phyloP scores from a whole-genome alignment of 2,797 vertebrate genomes.

The Pseudopleuronectes americanus region DNA sequence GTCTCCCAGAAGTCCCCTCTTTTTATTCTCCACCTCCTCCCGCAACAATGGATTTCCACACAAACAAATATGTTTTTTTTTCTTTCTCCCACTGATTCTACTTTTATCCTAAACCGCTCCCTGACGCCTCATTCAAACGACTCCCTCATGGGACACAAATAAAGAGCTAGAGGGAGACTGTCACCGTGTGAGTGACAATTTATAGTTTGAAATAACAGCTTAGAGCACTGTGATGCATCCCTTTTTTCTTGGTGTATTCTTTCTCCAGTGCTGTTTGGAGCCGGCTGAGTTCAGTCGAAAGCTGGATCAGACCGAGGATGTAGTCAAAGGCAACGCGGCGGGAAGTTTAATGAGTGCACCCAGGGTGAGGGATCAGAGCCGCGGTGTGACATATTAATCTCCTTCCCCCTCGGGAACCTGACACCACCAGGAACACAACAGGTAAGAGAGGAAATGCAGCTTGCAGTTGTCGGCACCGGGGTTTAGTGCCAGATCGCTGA shows the following conservation, averaged over 20 bases:
- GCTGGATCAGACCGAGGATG: slow-evolving; percentile 37
- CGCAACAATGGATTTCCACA: slow-evolving; percentile 31
- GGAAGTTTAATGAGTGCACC: slow-evolving; percentile 53
- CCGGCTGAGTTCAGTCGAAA: slow-evolving; percentile 38
- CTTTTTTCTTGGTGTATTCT: slow-evolving; percentile 20
- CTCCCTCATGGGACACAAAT: slow-evolving; percentile 38
- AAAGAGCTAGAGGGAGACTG: neutral
- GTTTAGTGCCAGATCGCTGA: slow-evolving; percentile 25
- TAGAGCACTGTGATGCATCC: slow-evolving; percentile 14
- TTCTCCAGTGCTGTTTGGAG: slow-evolving; percentile 12
- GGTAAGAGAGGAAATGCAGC: slow-evolving; percentile 67
- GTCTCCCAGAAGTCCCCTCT: slow-evolving; percentile 31
- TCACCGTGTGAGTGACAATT: slow-evolving; percentile 13
- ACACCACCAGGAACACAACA: slow-evolving; percentile 64
- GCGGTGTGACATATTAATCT: slow-evolving; percentile 73
- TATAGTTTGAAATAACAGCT: slow-evolving; percentile 10
- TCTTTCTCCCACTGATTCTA: slow-evolving; percentile 25
- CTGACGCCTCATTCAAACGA: slow-evolving; percentile 42
- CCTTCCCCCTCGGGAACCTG: slow-evolving; percentile 60
- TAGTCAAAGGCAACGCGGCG: slow-evolving; percentile 42
- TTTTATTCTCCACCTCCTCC: slow-evolving; percentile 3
- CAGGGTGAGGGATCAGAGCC: slow-evolving; percentile 65
- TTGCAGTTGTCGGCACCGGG: slow-evolving; percentile 43
- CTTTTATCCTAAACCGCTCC: slow-evolving; percentile 45
- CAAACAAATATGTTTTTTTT: slow-evolving; percentile 12